These are phyloP conservation scores for Pseudococcus jackbeardsleyi DNA, from an alignment of 2,888 invertebrate species.

Conservation along the genomic window DNA sequence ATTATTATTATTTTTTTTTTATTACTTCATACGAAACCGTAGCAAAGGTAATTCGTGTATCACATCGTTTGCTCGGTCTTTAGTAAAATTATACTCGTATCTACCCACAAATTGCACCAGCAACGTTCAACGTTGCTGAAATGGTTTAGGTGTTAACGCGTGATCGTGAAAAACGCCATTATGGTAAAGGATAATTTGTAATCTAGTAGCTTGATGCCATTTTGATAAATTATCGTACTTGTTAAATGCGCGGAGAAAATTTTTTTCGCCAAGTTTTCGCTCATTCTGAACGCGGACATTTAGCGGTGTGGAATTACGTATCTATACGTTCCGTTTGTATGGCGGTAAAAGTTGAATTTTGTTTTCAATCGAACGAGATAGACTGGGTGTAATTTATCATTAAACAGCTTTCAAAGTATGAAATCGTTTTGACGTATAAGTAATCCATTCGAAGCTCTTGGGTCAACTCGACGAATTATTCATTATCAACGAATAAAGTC, in stretches of 20 bases:
- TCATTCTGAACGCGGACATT: background rate
- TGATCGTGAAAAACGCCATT: background rate
- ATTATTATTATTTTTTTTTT: background rate
- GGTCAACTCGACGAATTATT: slow-evolving; percentile 5
- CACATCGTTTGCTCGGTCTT: slow-evolving; percentile 24
- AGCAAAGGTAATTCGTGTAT: slow-evolving; percentile 16
- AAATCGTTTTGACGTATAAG: background rate
- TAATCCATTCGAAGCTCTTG: slow-evolving; percentile 12
- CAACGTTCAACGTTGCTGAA: background rate
- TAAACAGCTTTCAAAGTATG: slow-evolving; percentile 23
- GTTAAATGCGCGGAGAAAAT: background rate
- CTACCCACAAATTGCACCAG: background rate
- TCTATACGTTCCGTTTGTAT: background rate
- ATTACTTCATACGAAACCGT: slow-evolving; percentile 4
- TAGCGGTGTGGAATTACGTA: background rate
- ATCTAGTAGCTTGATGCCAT: slow-evolving; percentile 16
- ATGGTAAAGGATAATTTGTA: background rate
- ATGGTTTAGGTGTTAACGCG: slow-evolving; percentile 1
- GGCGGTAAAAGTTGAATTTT: background rate
- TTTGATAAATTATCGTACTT: background rate
- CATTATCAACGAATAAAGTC: background rate
- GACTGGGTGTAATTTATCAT: background rate
- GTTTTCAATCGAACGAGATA: slow-evolving; percentile 3
- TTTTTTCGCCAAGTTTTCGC: background rate
- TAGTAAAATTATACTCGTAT: background rate